Base-by-base conservation (phyloP, 2,888 invertebrate species). In the Aspidiotus rigidus region DNA sequence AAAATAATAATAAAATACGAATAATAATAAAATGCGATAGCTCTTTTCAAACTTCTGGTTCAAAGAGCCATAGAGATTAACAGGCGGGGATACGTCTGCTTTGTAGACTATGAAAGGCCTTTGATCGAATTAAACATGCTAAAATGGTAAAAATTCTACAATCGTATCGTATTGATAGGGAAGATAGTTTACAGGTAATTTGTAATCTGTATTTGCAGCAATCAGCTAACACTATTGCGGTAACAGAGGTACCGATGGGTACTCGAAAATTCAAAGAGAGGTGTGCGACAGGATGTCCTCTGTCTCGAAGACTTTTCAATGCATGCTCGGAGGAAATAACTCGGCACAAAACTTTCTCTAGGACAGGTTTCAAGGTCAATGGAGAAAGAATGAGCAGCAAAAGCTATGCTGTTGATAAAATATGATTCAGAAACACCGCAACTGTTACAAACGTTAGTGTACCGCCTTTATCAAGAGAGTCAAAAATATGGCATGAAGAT, bases 281-380 rank as follows among this genome's bases (percentile, higher is more conserved):
- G 57, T 56, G 57, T 11, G 57, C 8, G 10, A 7, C n/a, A 56
- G n/a, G 57, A 15, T 56, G 57, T n/a, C 15, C n/a, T 16, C 57
- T 56, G 17, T 56, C 57, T 15, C 57, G 10, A 56, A 56, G 9
- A 56, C 57, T 56, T 9, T 56, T n/a, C 57, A 56, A 56, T 15
- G n/a, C 8, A 8, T 56, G n/a, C 17, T n/a, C 57, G 17, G 57
- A 56, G n/a, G 15, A 56, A 56, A 56, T 56, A n/a, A 15, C 49
- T 44, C 49, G 49, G 11, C 49, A 44, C 49, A 44, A 44, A 44
- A 44, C 49, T 44, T 44, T 44, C 49, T 11, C 49, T 11, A 44
- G 11, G 49, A 11, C 49, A 10, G 49, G 49, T 44, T 44, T 44
- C 49, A 44, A 44, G n/a, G n/a, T n/a, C n/a, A n/a, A n/a, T n/a